Evolutionary conservation across 1,140 invertebrate species (phyloP).

Genomic region (Pantala flavescens): DNA sequence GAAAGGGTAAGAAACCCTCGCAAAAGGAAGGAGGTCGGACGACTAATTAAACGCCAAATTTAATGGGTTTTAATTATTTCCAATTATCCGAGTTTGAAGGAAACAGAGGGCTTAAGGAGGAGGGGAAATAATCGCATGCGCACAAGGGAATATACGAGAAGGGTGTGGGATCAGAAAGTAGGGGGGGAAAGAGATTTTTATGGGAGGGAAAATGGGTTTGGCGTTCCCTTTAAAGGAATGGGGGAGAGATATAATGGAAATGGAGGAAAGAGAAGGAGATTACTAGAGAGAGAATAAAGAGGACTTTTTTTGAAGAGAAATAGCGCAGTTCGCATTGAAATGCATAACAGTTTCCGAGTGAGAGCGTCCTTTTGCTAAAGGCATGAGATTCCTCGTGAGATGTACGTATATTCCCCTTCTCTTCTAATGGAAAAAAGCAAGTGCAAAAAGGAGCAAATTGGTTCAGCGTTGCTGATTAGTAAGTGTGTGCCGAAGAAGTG

Average conservation of each 20-base stretch:
- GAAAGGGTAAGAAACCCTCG: no score
- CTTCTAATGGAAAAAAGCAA: no score
- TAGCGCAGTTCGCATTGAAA: not conserved
- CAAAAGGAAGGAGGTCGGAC: no score
- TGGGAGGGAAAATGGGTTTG: not conserved
- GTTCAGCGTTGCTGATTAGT: no score
- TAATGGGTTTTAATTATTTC: conserved; percentile 8
- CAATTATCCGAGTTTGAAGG: not conserved
- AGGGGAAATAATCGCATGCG: not conserved
- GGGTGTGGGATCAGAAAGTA: not conserved
- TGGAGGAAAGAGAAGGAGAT: not conserved
- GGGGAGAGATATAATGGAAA: not conserved
- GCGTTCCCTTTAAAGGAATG: no score
- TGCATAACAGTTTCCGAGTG: no score
- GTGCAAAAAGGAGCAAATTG: no score
- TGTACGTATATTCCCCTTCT: no score
- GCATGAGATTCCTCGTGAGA: no score
- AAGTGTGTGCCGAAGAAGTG: no score
- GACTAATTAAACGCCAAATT: conserved; percentile 8
- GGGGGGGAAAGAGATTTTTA: not conserved
- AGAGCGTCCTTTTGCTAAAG: no score
- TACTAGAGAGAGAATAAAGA: not conserved
- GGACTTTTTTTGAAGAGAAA: not conserved
- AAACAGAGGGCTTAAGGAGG: not conserved
- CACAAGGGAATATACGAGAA: not conserved